Evolutionary conservation across 1,140 invertebrate genomes (phyloP), one percentile per base, ranked within the genome.

Genomic region (Lepidostoma basale): DNA sequence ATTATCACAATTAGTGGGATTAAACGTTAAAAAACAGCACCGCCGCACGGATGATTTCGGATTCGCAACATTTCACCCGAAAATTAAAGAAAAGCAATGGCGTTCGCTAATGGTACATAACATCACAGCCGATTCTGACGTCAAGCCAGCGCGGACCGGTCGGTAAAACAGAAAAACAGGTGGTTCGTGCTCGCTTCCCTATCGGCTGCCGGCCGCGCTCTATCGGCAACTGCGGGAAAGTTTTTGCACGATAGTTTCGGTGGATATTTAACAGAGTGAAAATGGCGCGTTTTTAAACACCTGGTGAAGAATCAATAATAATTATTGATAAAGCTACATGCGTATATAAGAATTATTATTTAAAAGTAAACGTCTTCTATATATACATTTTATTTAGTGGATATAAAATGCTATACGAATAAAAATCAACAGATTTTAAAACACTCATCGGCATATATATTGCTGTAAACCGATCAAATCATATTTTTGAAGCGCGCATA

Each of bases 31-130:
- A 82, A 82, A 79, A 83, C 81, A 77, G 81, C 80, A 80, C 75
- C 77, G 73, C 78, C 77, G 77, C 78, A 74, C 75, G 75, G 80
- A 83, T 83, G 77, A 83, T 81, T 81, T 81, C 77, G 75, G 81
- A 83, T 83, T 82, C 80, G 74, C 81, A 79, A 78, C 80, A 82
- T 83, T 80, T 81, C 80, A 81, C 77, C 74, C 76, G 80, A 79
- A 79, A 78, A 82, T 82, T 77, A 76, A 78, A 80, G 80, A 62
- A 81, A 80, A 79, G 80, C 78, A 82, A 83, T 83, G 81, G 81
- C 81, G 81, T 76, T 81, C 76, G 79, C 77, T 80, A 81, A 81
- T 76, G 77, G 78, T 80, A 77, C 78, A 81, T 65, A 65, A 65
- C 62, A 65, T 65, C 16, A 65, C 62, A 47, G 62, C 44, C 60